Percentiles rank a stretch among this genome's conserved stretches.
Conservation (phyloP, 2,113 vertebrate species). For the Pedetes capensis region DNA sequence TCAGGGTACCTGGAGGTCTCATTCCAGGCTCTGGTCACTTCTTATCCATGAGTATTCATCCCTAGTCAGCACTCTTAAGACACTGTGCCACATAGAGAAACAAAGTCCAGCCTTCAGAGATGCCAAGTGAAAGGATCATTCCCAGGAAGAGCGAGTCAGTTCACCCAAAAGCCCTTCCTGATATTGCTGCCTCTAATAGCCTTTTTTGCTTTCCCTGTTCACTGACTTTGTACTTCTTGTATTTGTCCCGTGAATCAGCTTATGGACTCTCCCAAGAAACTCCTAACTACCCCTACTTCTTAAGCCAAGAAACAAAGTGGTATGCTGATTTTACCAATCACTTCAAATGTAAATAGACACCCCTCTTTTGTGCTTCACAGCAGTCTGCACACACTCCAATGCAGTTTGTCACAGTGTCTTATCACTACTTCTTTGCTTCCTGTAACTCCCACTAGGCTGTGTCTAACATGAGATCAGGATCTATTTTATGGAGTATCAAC, state of each 20-base stretch:
- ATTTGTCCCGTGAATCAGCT: conserved; percentile 13
- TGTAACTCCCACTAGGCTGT: not conserved
- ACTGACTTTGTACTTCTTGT: not conserved
- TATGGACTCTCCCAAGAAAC: not conserved
- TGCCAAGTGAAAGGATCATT: not conserved
- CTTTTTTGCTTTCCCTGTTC: not conserved
- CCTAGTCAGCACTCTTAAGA: not conserved
- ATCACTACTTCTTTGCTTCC: not conserved
- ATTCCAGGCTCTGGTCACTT: not conserved
- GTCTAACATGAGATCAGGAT: not conserved
- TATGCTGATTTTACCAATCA: not conserved
- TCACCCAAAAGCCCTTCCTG: not conserved
- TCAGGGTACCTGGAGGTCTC: not conserved
- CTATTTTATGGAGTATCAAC: not conserved
- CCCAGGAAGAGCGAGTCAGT: not conserved
- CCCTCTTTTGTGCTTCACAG: not conserved
- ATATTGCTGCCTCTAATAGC: not conserved
- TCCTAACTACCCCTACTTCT: not conserved
- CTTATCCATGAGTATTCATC: not conserved
- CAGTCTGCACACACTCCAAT: not conserved
- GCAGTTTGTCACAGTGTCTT: not conserved
- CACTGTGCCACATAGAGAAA: not conserved
- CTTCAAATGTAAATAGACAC: not conserved
- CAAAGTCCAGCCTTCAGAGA: not conserved
- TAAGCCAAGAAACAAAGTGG: not conserved